Percentiles rank a stretch among this genome's conserved stretches.
Evolutionary conservation across 2,888 invertebrate species (phyloP).

Genomic region (Ormyrus thymus): DNA sequence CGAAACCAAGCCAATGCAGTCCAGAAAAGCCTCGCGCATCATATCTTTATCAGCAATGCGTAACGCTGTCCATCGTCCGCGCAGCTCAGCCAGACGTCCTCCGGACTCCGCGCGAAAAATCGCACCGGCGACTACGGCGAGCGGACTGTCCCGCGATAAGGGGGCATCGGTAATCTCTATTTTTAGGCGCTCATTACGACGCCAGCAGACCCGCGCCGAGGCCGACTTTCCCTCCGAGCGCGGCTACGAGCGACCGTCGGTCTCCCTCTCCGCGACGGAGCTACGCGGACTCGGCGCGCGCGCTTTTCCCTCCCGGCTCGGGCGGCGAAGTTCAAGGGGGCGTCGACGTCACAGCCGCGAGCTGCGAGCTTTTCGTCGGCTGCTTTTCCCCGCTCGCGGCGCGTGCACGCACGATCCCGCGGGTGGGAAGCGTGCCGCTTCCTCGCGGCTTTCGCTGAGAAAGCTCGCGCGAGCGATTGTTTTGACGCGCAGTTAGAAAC

Average conservation of each 20-base stretch:
- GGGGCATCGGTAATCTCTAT: conserved; percentile 64
- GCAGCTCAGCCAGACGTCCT: too few species aligned
- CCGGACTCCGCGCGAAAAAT: conserved; percentile 4
- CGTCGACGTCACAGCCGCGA: too few species aligned
- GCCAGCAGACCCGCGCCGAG: background rate
- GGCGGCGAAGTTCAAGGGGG: background rate
- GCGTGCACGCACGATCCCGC: too few species aligned
- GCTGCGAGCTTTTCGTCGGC: too few species aligned
- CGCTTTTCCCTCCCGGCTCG: conserved; percentile 7
- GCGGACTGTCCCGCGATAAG: conserved; percentile 14
- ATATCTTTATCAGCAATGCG: too few species aligned
- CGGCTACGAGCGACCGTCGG: background rate
- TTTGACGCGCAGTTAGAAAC: too few species aligned
- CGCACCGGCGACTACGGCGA: background rate
- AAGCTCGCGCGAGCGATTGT: too few species aligned
- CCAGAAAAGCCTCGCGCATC: too few species aligned
- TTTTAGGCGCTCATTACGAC: conserved; percentile 66
- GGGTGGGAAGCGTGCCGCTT: background rate
- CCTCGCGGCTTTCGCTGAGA: background rate
- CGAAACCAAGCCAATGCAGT: too few species aligned
- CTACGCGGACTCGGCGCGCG: background rate
- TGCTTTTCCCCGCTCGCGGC: too few species aligned
- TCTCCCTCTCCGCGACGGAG: background rate
- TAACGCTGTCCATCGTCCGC: too few species aligned
- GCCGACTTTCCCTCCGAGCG: conserved; percentile 17